phyloP scores from a whole-genome alignment of 2,797 vertebrate species.

The Serranus cabrilla region DNA sequence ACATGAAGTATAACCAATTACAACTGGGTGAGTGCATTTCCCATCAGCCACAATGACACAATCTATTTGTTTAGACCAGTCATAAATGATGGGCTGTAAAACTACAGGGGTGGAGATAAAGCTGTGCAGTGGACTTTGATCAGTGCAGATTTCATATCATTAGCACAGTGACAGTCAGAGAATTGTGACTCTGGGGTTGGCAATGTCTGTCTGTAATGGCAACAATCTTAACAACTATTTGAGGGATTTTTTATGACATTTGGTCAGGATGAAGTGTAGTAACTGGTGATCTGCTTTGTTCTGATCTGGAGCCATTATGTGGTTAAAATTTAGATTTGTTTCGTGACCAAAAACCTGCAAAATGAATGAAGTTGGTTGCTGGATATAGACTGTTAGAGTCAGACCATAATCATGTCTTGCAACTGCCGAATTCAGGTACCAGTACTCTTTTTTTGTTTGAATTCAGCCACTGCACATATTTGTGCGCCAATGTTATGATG shows the following conservation, averaged over 20 bases:
- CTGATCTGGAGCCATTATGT: not conserved
- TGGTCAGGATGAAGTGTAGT: not conserved
- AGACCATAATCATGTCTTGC: too few relatives aligned
- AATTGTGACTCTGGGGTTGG: too few relatives aligned
- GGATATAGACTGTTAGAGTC: not conserved
- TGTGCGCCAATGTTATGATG: too few relatives aligned
- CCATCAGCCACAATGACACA: constrained; percentile 9
- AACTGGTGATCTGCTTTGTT: not conserved
- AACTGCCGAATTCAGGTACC: too few relatives aligned
- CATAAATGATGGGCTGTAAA: constrained; percentile 50
- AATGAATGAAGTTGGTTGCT: not conserved
- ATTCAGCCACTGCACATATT: too few relatives aligned
- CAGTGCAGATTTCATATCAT: constrained; percentile 27
- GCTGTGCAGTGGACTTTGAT: constrained; percentile 63
- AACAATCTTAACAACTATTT: not conserved
- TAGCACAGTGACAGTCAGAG: not conserved
- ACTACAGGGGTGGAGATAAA: constrained; percentile 39
- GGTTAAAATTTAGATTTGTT: not conserved
- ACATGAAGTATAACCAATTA: not conserved
- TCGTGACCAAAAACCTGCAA: not conserved
- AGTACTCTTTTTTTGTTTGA: too few relatives aligned
- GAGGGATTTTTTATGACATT: not conserved
- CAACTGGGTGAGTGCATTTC: not conserved
- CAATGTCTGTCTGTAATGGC: not conserved
- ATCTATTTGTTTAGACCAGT: constrained; percentile 33